Evolutionary conservation across 2,113 vertebrate genomes (phyloP), one percentile per base, ranked within the genome.

Genomic region (Pelecanoides urinatrix): DNA sequence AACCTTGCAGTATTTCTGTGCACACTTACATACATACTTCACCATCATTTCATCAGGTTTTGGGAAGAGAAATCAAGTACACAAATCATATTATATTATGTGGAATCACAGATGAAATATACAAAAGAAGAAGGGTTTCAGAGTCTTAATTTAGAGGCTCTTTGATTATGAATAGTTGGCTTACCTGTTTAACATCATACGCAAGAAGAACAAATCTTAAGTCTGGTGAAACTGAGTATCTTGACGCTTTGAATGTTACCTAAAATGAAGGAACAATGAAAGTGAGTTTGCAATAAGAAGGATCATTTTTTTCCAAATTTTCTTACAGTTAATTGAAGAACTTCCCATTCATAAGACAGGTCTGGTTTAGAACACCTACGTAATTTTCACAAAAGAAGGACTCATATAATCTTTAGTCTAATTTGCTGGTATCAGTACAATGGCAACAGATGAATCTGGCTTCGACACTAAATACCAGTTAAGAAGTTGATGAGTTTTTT

Each of bases 121-220:
- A 52, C 1, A 42, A 55, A 93, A 29, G 17, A 52, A 47, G 1
- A 32, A 56, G 6, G 10, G 3, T 40, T 72, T 42, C 36, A 45
- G 40, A 92, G 18, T 55, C 53, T 59, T 44, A 25, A 23, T 75
- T 71, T 21, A 44, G 23, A 91, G 26, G 36, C 6, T 84, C 25
- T 56, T 22, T 34, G 32, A 42, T 22, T 14, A 34, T 4, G 7
- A 50, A 45, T 10, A 25, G 30, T 29, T 93, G 27, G 4, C 97
- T 98, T 98, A 99, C 99, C 99, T 99, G 99, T 96, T 99, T 99
- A 71, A 99, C 98, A 62, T 99, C 99, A 83, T 99, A 99, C 1
- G 99, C 99, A 73, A 99, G 99, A 88, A 99, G 99, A 65, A 99
- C 99, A 36, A 98, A 99, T 96, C 98, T 99, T 96, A 99, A 97